Evolutionary conservation across 2,888 invertebrate genomes (phyloP).

Genomic region (Noctuana brunneofusca): DNA sequence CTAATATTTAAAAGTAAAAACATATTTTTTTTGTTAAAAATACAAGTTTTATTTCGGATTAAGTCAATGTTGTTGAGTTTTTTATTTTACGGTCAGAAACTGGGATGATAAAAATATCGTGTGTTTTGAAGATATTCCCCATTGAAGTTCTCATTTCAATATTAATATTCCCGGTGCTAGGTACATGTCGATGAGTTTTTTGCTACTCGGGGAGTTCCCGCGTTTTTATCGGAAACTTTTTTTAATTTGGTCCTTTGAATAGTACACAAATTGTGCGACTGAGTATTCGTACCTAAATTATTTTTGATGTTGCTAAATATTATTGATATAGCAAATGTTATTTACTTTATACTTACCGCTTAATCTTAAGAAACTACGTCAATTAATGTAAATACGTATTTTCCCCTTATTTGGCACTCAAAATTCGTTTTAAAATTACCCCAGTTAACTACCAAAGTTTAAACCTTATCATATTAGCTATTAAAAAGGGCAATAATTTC

Average conservation of each 20-base stretch:
- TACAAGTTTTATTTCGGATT: no score
- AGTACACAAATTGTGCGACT: neutral
- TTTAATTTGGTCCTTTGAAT: conserved; percentile 44
- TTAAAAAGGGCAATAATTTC: conserved; percentile 44
- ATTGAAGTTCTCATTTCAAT: conserved; percentile 60
- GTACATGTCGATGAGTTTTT: conserved; percentile 58
- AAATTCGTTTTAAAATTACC: conserved; percentile 29
- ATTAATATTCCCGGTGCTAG: conserved; percentile 64
- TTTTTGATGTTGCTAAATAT: neutral
- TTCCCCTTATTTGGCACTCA: conserved; percentile 18
- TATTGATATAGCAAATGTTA: no score
- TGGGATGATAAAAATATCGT: conserved; percentile 37
- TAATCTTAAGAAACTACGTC: neutral
- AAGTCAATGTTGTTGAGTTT: no score
- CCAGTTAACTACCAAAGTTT: conserved; percentile 32
- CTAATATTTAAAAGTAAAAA: no score
- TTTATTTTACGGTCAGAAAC: neutral
- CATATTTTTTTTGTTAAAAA: no score
- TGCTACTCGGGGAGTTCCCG: conserved; percentile 39
- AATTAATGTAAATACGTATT: neutral
- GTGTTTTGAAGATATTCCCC: conserved; percentile 39
- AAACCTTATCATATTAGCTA: conserved; percentile 39
- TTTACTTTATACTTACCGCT: no score
- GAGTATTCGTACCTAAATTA: neutral
- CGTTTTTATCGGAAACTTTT: conserved; percentile 45